Evolutionary conservation across 2,888 invertebrate genomes (phyloP), one percentile per base, ranked within the genome.

Genomic region (Mayetiola destructor): DNA sequence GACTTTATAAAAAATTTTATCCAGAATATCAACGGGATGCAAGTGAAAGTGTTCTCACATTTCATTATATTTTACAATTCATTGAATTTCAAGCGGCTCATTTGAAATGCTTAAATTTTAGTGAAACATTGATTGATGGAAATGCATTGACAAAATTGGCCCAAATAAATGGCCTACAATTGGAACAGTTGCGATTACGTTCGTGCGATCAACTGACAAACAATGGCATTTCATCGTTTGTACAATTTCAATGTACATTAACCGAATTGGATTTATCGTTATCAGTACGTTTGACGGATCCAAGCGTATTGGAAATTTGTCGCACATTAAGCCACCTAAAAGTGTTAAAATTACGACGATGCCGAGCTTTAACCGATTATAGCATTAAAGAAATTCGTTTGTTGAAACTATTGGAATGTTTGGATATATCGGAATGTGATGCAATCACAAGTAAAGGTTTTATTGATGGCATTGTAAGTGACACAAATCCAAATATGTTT

Each of bases 11-110:
- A 60, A 80, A 80, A 59, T 84, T 84, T 68, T 84, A 84, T 69
- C 80, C 82, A 0, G 68, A 67, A 42, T 64, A 66, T 53, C 21
- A 65, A 73, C 59, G 71, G 68, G 29, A 72, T 64, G 78, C 80
- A 59, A 85, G 82, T 52, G 82, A 83, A 63, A 81, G 81, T 64
- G 80, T 86, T 2, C 67, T 87, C 27, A 85, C 86, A 36, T 87
- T 85, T 65, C 76, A 77, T 62, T 82, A 81, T 64, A 73, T 86
- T 30, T 66, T 80, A 53, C 75, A 76, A 60, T 79, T 79, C 61
- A 73, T 85, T 53, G 69, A 69, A 56, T 68, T 70, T 1, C 78
- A 78, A 64, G 76, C 78, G 5, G 64, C 68, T 37, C 70, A 71
- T 35, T 70, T 87, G 18, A 81, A 78, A 61, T 73, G 73, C 9